Conservation (phyloP, 2,113 vertebrate species). For the Mobula hypostoma region DNA sequence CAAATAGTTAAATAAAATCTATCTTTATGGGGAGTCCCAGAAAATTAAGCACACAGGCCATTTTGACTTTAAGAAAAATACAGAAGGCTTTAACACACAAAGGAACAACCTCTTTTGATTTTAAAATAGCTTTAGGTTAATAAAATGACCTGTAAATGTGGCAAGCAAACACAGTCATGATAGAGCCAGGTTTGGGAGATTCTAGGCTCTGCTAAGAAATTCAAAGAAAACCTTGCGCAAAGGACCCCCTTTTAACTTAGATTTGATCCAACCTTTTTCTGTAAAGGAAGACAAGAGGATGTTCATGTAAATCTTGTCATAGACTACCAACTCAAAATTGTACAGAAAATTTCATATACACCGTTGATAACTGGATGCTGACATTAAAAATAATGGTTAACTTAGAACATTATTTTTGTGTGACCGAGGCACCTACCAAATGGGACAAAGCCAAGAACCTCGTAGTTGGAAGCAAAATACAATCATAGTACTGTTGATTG, state of each 20-base stretch:
- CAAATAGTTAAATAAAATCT: conserved; percentile 26
- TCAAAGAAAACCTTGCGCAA: too few relatives aligned
- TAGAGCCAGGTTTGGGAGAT: background rate
- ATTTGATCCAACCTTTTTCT: background rate
- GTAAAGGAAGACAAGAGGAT: background rate
- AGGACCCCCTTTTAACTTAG: background rate
- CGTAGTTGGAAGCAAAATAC: background rate
- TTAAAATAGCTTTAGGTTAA: background rate
- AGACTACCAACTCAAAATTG: background rate
- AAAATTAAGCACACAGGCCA: background rate
- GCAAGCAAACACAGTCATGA: background rate
- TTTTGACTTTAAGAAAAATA: background rate
- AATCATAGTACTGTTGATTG: background rate
- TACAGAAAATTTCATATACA: background rate
- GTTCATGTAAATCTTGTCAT: background rate
- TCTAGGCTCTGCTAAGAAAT: background rate
- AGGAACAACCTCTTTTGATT: background rate
- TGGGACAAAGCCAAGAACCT: background rate
- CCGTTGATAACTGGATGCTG: background rate
- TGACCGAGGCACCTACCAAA: background rate
- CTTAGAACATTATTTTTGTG: background rate
- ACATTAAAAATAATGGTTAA: background rate
- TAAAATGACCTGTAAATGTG: background rate
- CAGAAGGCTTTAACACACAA: conserved; percentile 3
- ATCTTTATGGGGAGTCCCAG: background rate